Base-by-base conservation (phyloP, 2,797 vertebrate species). In the Thaleichthys pacificus region DNA sequence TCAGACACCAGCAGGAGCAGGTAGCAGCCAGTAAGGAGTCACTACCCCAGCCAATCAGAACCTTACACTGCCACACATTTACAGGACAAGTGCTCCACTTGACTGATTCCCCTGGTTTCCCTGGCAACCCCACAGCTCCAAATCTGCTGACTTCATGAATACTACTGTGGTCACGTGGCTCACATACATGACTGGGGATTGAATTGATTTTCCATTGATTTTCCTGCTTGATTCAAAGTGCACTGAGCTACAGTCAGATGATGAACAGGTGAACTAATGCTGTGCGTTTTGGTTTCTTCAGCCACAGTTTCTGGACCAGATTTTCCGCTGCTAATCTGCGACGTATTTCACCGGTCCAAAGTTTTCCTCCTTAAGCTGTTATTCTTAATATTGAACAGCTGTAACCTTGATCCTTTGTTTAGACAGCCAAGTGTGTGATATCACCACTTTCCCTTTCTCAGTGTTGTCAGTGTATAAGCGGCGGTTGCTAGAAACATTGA, bases 401-500 rank as follows among this genome's bases (percentile, higher is more conserved):
- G 61, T 5, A 14, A 26, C 19, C 5, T 21, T 12, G 71, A 38
- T 56, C 49, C 19, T 75, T 76, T 30, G 28, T 30, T 30, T 75
- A 12, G 42, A 11, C 49, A 30, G 51, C 66, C 66, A 68, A 22
- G 51, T 14, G n/a, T 42, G 26, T 6, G n/a, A 22, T 67, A 26
- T 66, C 21, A 64, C 61, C 21, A 68, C 42, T 54, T 19, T 51
- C 47, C 12, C 15, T 17, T 17, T 4, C 28, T 51, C 17, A 19
- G 49, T 38, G 35, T 24, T 56, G 26, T 75, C 73, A 35, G 32
- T 8, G 72, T 6, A 69, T 61, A 30, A 32, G 3, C 0, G 26
- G 21, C 73, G 68, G 78, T 79, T 64, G 73, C 78, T 72, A 57
- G 51, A n/a, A 51, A 51, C 47, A 15, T 49, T 49, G 47, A 49